Base-by-base conservation (phyloP, 2,113 vertebrate species). In the Cinclus mexicanus region DNA sequence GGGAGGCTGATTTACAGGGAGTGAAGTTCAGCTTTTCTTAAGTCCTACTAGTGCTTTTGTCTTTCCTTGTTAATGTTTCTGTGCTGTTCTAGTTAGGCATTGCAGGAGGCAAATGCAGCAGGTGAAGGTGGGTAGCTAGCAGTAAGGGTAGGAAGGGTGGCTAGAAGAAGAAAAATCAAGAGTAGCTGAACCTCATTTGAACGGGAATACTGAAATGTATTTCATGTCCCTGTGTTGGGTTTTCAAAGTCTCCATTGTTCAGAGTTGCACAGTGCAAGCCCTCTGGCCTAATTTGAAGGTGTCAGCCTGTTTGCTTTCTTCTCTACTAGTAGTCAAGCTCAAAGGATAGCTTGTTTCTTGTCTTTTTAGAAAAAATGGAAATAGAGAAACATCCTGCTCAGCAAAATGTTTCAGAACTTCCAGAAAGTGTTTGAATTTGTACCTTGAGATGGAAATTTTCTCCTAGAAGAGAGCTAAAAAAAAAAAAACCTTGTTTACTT, bases 21-120 rank as follows among this genome's bases (percentile, higher is more conserved):
- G 18, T 41, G 39, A 46, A 61, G 25, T 57, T 89, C 49, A 72
- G 37, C 70, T 71, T 82, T 59, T 71, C 22, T 50, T 68, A 35
- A 0, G 0, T 74, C 61, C 28, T 23, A 6, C 28, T 23, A 6
- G 26, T 50, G 25, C 37, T 69, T 75, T 11, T 8, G 4, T 44
- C 85, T 80, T 85, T 37, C 56, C 25, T 56, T 88, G 37, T 60
- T 89, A 47, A 6, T 86, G 23, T 60, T 72, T 55, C n/a, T 47
- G 24, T 91, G 21, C 19, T 12, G 7, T 14, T 3, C 47, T 41
- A 10, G 25, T 23, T 50, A 25, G 18, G 64, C 31, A n/a, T 7
- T 47, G 47, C 37, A 69, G 28, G 71, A 50, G 70, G 31, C 20
- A 57, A 53, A 57, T 37, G 37, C 23, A 57, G 55, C 29, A 42